Evolutionary conservation across 1,140 invertebrate species (phyloP).

Genomic region (Elymnias hypermnestra): DNA sequence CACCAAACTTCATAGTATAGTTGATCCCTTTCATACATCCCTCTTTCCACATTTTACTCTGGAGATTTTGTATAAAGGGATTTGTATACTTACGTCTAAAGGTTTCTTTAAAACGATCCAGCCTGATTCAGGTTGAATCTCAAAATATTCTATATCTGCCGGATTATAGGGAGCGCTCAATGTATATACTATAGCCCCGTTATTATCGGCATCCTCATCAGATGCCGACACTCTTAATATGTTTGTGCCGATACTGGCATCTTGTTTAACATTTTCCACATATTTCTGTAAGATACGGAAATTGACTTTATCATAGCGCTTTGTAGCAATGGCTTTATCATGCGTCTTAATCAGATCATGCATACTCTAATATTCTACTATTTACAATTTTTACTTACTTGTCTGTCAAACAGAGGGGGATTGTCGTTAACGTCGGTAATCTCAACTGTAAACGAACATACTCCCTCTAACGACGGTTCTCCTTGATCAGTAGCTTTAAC

Average conservation of each 20-base stretch:
- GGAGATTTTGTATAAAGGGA: slow-evolving; percentile 13
- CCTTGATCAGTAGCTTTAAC: slow-evolving; percentile 97
- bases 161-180: slow-evolving; percentile 90
- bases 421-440: slow-evolving; percentile 97
- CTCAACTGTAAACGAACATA: slow-evolving; percentile 97
- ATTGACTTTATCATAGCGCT: slow-evolving; percentile 12
- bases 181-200: slow-evolving; percentile 95
- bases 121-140: slow-evolving; percentile 96
- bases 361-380: slow-evolving; percentile 19
- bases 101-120: slow-evolving; percentile 97
- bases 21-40: slow-evolving; percentile 70
- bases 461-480: slow-evolving; percentile 95
- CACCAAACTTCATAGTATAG: slow-evolving; percentile 73
- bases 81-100: slow-evolving; percentile 90
- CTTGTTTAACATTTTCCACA: slow-evolving; percentile 97
- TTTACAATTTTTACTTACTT: slow-evolving; percentile 79
- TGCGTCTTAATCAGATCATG: slow-evolving; percentile 7
- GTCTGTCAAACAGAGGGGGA: slow-evolving; percentile 94
- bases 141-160: slow-evolving; percentile 94
- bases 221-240: slow-evolving; percentile 95
- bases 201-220: slow-evolving; percentile 97
- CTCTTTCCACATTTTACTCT: slow-evolving; percentile 46
- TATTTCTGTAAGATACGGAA: slow-evolving; percentile 87
- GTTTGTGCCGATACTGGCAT: slow-evolving; percentile 95
- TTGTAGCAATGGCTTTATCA: slow-evolving; percentile 15